phyloP scores from a whole-genome alignment of 2,888 invertebrate species.

The Bruchidius siliquastri region DNA sequence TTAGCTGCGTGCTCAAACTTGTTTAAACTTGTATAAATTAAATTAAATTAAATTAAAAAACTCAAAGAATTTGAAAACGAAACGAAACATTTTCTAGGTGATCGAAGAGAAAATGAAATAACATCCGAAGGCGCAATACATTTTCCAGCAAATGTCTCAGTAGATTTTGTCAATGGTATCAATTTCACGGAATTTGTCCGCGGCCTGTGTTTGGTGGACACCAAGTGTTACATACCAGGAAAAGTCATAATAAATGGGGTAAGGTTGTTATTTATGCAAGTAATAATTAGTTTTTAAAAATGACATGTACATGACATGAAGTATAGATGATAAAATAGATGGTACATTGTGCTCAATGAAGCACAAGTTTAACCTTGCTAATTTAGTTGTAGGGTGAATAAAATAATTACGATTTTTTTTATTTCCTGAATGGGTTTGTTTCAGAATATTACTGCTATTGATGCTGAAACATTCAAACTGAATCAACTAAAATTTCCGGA shows the following conservation, averaged over 20 bases:
- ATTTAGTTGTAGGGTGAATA: no score
- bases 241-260: slow-evolving; percentile 50
- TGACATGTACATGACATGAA: background rate
- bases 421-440: background rate
- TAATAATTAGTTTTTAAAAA: slow-evolving; percentile 3
- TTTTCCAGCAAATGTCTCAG: slow-evolving; percentile 38
- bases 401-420: background rate
- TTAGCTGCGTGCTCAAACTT: no score
- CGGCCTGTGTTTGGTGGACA: slow-evolving; percentile 48
- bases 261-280: slow-evolving; percentile 25
- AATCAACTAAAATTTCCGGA: slow-evolving; percentile 53
- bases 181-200: slow-evolving; percentile 46
- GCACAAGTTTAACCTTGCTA: no score
- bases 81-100: background rate
- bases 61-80: no score
- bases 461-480: slow-evolving; percentile 40
- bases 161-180: slow-evolving; percentile 48
- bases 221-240: slow-evolving; percentile 40
- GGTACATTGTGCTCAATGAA: no score
- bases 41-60: no score
- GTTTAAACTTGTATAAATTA: no score
- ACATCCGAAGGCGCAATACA: background rate
- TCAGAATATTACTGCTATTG: slow-evolving; percentile 44
- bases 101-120: background rate
- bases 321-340: no score